Evolutionary conservation across 2,888 invertebrate species (phyloP).

Genomic region (Caenorhabditis plicata): DNA sequence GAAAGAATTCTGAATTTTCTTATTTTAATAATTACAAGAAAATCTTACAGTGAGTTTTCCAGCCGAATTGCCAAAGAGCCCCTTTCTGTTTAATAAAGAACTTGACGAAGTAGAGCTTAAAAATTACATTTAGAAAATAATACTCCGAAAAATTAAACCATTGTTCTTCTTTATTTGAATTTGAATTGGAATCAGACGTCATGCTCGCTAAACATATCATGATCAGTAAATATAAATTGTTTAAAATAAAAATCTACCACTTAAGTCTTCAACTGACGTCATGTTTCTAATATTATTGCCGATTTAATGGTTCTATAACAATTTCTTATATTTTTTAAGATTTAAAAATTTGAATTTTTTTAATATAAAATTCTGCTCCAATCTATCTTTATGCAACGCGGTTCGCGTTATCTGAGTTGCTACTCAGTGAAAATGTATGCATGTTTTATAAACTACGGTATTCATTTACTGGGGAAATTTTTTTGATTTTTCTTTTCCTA

Average conservation of each 20-base stretch:
- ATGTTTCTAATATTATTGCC: not conserved
- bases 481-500: slow-evolving; percentile 17
- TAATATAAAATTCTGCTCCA: slow-evolving; percentile 1
- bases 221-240: not conserved
- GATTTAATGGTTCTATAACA: too few relatives aligned
- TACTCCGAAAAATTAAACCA: too few relatives aligned
- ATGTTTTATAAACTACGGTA: slow-evolving; percentile 15
- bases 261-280: not conserved
- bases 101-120: not conserved
- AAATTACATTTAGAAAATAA: too few relatives aligned
- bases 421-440: slow-evolving; percentile 24
- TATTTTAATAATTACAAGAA: not conserved
- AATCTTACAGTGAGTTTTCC: slow-evolving; percentile 2
- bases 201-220: not conserved
- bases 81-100: not conserved
- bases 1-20: not conserved
- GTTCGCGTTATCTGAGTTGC: slow-evolving; percentile 21
- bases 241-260: slow-evolving; percentile 1
- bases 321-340: not conserved
- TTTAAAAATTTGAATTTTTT: slow-evolving; percentile 1
- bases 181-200: too few relatives aligned
- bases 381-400: slow-evolving; percentile 23
- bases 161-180: too few relatives aligned
- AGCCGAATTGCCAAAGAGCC: slow-evolving; percentile 32
- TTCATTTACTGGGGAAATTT: not conserved